Conservation (phyloP, 2,113 vertebrate genomes). For the Heliornis fulica region DNA sequence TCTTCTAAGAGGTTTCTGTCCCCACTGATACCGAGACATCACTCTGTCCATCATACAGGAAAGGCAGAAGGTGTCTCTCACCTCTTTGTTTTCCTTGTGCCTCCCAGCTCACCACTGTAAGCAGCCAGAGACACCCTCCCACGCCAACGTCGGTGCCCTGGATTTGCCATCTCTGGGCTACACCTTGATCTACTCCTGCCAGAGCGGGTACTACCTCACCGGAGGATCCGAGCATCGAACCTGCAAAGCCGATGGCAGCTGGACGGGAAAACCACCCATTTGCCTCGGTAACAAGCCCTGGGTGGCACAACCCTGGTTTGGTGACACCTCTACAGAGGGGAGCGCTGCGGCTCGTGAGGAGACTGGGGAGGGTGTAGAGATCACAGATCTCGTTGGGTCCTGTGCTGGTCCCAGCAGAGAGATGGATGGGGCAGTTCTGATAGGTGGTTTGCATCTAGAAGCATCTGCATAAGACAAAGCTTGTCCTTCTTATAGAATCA, state of each 20-base stretch:
- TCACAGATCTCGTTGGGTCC: neutral
- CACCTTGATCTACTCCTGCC: slow-evolving; percentile 96
- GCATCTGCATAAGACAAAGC: fast-evolving
- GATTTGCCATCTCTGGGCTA: slow-evolving; percentile 96
- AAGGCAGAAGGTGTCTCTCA: neutral
- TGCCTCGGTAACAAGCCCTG: slow-evolving; percentile 82
- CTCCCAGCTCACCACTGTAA: slow-evolving; percentile 90
- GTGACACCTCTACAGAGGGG: neutral
- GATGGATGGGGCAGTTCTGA: no score
- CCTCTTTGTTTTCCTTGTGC: neutral
- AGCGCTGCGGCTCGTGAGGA: fast-evolving
- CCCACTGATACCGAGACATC: fast-evolving
- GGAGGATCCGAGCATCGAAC: slow-evolving; percentile 96
- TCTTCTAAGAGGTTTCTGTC: neutral
- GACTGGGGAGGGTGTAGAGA: neutral
- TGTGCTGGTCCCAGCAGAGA: fast-evolving
- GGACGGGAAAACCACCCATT: slow-evolving; percentile 93
- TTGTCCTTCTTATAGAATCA: no score
- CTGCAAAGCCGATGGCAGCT: slow-evolving; percentile 94
- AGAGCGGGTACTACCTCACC: slow-evolving; percentile 91
- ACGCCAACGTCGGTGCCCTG: slow-evolving; percentile 90
- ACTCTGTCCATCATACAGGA: neutral
- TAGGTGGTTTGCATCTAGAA: neutral
- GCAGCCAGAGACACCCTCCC: slow-evolving; percentile 89
- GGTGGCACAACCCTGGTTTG: fast-evolving